A percentile compares a stretch with the other conserved stretches of the same genome.
Conservation (phyloP, 2,797 vertebrate species). For the Petrocephalus sullivani region DNA sequence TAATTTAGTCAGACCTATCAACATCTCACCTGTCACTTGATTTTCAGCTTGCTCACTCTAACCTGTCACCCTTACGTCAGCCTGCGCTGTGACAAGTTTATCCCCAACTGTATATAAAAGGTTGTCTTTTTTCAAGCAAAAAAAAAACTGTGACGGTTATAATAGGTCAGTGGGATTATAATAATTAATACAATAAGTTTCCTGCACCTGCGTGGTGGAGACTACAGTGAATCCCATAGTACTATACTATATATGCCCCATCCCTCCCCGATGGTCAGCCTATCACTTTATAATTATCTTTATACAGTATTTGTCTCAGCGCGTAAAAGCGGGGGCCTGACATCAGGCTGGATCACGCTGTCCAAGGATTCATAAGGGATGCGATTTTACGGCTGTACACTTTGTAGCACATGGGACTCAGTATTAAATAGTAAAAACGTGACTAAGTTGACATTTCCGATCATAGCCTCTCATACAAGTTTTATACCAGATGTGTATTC, state of each 20-base stretch:
- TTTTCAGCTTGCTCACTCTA: background rate
- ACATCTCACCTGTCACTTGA: background rate
- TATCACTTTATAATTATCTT: background rate
- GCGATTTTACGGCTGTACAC: background rate
- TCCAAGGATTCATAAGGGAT: background rate
- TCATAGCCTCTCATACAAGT: background rate
- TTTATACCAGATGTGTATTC: background rate
- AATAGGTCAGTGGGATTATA: background rate
- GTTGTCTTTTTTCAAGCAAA: background rate
- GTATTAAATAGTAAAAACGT: background rate
- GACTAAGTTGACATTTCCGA: background rate
- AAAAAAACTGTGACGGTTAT: background rate
- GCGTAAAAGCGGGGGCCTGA: background rate
- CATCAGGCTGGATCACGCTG: background rate
- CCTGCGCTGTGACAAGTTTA: background rate
- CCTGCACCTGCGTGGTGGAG: background rate
- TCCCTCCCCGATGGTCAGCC: background rate
- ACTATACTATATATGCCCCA: background rate
- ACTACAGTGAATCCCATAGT: background rate
- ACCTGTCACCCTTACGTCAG: background rate
- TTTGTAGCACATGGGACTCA: background rate
- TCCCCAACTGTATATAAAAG: background rate
- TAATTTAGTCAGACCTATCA: background rate
- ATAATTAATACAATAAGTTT: background rate
- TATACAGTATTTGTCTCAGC: background rate